Evolutionary conservation across 2,113 vertebrate species (phyloP).

Genomic region (Alces alces): DNA sequence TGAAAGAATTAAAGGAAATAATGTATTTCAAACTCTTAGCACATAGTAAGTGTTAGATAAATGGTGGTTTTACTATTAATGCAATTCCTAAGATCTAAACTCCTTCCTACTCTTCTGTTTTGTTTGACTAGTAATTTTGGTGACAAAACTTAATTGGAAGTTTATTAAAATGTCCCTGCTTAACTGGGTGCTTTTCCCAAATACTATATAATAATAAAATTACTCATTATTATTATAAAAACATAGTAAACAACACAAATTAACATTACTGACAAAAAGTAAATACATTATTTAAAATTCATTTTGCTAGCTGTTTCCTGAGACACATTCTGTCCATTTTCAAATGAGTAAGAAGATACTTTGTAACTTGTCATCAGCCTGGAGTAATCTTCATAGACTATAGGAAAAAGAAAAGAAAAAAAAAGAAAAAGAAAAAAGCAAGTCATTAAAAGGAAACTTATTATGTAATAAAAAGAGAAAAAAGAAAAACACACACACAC

Average conservation of each 20-base stretch:
- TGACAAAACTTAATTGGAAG: not conserved
- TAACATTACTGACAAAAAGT: constrained; percentile 41
- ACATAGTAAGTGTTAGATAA: not conserved
- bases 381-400: not conserved
- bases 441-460: not conserved
- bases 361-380: not conserved
- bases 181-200: not conserved
- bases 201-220: constrained; percentile 17
- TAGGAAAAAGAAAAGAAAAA: not conserved
- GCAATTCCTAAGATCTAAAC: not conserved
- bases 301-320: constrained; percentile 56
- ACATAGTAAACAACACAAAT: constrained; percentile 17
- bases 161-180: constrained; percentile 13
- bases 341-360: not conserved
- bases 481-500: not conserved
- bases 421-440: not conserved
- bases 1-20: not conserved
- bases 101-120: not conserved
- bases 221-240: constrained; percentile 19
- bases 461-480: not conserved
- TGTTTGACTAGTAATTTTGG: not conserved
- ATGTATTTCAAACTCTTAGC: constrained; percentile 23
- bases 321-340: constrained; percentile 45
- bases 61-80: not conserved
- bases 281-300: constrained; percentile 54